Evolutionary conservation across 2,888 invertebrate genomes (phyloP), one percentile per base, ranked within the genome.

Genomic region (Anarsia innoxiella): DNA sequence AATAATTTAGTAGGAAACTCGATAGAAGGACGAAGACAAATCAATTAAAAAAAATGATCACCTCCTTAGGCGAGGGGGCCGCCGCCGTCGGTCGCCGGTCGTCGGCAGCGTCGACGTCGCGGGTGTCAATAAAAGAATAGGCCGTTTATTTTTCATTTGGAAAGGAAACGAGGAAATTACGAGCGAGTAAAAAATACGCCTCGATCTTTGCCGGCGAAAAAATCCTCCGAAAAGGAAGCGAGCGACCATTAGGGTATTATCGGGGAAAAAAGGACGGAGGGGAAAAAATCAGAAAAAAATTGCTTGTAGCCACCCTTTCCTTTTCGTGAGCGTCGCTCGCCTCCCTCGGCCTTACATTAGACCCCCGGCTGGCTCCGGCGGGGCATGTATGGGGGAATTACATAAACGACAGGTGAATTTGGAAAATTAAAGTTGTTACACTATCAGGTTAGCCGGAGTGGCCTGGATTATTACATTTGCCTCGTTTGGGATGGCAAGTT

Each of bases 231-330:
- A 83, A 82, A 83, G 82, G 83, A 84, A 84, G 80, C 80, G 60
- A 68, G 73, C 77, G 72, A 77, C 84, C 84, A 84, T 84, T 83
- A 83, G 80, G 74, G 83, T 82, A 83, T 84, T 83, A 84, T 84
- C 83, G 82, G 66, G 77, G 73, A 73, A 74, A 60, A 69, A 68
- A 60, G 63, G 61, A 57, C 59, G 73, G 66, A 60, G 71, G 77
- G 74, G 69, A 73, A 66, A 71, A 80, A 82, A 75, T 73, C 71
- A 63, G 76, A 80, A 83, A 84, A 84, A 84, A 83, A 79, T 74
- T 79, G 73, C 71, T 70, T 59, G 64, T 58, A 56, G 66, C 82
- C 83, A 80, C 83, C 83, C 80, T 70, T 82, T 80, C 78, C 78
- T 80, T 82, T 83, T 74, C 73, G 78, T 72, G 70, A 75, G 66